A percentile compares a stretch with the other conserved stretches of the same genome.
phyloP scores from a whole-genome alignment of 1,140 invertebrate species.

The Apis dorsata region DNA sequence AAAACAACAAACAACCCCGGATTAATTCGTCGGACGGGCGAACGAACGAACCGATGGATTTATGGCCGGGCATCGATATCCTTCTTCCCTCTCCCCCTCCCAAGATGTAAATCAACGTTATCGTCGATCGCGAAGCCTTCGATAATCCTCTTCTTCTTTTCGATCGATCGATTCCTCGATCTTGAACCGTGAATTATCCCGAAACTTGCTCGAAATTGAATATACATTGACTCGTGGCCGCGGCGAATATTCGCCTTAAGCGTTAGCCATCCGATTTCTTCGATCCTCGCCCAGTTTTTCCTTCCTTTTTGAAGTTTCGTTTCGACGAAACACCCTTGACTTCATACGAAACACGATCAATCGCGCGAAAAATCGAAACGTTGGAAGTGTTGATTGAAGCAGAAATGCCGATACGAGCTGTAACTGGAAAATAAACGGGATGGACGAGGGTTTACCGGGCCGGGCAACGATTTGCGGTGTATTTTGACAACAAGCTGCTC shows the following conservation, averaged over 20 bases:
- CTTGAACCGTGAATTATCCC: background rate
- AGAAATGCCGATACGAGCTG: constrained; percentile 43
- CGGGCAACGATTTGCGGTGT: constrained; percentile 39
- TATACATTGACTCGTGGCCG: background rate
- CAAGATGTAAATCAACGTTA: constrained; percentile 16
- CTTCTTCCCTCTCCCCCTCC: background rate
- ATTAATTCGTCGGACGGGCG: background rate
- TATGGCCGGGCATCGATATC: background rate
- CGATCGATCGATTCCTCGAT: background rate
- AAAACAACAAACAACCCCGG: background rate
- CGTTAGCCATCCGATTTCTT: too few species aligned
- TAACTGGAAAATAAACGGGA: constrained; percentile 47
- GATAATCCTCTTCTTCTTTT: constrained; percentile 30
- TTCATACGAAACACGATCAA: background rate
- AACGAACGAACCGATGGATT: background rate
- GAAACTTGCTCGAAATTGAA: too few species aligned
- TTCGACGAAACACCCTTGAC: too few species aligned
- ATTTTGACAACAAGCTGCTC: constrained; percentile 41
- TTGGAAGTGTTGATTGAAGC: constrained; percentile 41
- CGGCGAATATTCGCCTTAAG: too few species aligned
- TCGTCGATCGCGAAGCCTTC: background rate
- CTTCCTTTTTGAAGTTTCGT: too few species aligned
- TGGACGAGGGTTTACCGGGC: constrained; percentile 23
- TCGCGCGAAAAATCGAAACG: constrained; percentile 37
- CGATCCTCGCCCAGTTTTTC: too few species aligned